Base-by-base conservation (phyloP, 1,140 invertebrate genomes). In the Tetramorium alpestre region DNA sequence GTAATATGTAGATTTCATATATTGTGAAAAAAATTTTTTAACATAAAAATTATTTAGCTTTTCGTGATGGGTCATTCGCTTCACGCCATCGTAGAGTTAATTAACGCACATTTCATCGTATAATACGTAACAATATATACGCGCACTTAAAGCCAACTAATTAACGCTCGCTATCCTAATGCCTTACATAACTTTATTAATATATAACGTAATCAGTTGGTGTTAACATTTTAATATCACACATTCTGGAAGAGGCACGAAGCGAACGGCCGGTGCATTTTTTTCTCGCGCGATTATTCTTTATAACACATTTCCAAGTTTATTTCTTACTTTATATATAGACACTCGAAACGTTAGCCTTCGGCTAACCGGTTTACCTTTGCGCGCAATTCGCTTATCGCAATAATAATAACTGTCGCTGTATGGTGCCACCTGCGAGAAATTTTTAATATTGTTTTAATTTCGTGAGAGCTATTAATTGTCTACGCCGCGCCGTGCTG, bases 311-410 rank as follows among this genome's bases (percentile, higher is more conserved):
- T 58, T 72, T 38, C 13, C 25, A 22, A 22, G 38, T 58, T 82
- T 72, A 72, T 82, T 18, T 41, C 51, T 72, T 58, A 58, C 22
- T 82, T 72, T 73, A 18, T 18, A 18, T 18, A 80, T 5, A 69
- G 64, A 80, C 33, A 22, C 28, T 67, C 28, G 65, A 56, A 81
- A 56, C 22, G 10, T 72, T 41, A 82, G 38, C 67, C 80, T 82
- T 82, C 51, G 51, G 6, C 51, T 38, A 82, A 82, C 67, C 67
- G 80, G 67, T 82, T 82, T 82, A 73, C 18, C 41, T 33, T 56
- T 47, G 38, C 78, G 67, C 25, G 41, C 38, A 82, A 72, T 82
- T 82, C 41, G 38, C 41, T 47, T 60, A 78, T 67, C 25, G 38
- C n/a, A 81, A 56, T 56, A 72, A 72, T 82, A 58, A 72, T 82